A percentile compares a stretch with the other conserved stretches of the same genome.
Evolutionary conservation across 2,888 invertebrate species (phyloP).

Genomic region (Branchipolynoe longqiensis): DNA sequence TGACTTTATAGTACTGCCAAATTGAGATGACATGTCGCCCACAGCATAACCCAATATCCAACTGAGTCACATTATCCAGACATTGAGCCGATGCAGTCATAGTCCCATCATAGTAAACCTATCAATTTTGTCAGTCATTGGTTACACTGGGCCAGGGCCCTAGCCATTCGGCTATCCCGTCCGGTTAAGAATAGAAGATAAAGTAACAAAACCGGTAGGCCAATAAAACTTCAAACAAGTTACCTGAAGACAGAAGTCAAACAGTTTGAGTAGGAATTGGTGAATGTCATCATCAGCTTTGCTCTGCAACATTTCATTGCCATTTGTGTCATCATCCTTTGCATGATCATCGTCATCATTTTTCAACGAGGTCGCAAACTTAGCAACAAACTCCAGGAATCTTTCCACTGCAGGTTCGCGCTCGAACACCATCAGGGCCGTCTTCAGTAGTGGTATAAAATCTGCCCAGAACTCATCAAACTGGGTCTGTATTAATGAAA

Average conservation of each 20-base stretch:
- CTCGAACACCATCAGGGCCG: slow-evolving; percentile 87
- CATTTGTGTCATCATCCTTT: slow-evolving; percentile 47
- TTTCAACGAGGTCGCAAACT: slow-evolving; percentile 86
- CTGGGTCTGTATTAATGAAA: slow-evolving; percentile 83
- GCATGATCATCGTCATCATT: slow-evolving; percentile 4
- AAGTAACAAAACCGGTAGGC: too few species aligned
- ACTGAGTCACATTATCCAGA: too few species aligned
- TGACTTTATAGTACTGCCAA: too few species aligned
- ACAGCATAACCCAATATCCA: too few species aligned
- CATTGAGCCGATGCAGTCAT: too few species aligned
- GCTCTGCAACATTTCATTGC: slow-evolving; percentile 82
- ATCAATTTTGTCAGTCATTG: too few species aligned
- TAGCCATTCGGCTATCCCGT: too few species aligned
- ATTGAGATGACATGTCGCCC: too few species aligned
- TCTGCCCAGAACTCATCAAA: slow-evolving; percentile 85
- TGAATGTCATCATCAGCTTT: slow-evolving; percentile 80
- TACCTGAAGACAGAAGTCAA: slow-evolving; percentile 81
- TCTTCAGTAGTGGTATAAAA: slow-evolving; percentile 86
- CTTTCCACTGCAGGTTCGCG: slow-evolving; percentile 87
- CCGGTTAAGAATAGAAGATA: too few species aligned
- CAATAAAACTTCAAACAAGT: too few species aligned
- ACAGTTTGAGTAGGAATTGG: slow-evolving; percentile 85
- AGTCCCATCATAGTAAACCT: too few species aligned
- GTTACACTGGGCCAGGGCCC: too few species aligned
- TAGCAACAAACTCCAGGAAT: slow-evolving; percentile 87